Conservation (phyloP, 2,797 vertebrate genomes). For the Schizothorax lantsangensis region DNA sequence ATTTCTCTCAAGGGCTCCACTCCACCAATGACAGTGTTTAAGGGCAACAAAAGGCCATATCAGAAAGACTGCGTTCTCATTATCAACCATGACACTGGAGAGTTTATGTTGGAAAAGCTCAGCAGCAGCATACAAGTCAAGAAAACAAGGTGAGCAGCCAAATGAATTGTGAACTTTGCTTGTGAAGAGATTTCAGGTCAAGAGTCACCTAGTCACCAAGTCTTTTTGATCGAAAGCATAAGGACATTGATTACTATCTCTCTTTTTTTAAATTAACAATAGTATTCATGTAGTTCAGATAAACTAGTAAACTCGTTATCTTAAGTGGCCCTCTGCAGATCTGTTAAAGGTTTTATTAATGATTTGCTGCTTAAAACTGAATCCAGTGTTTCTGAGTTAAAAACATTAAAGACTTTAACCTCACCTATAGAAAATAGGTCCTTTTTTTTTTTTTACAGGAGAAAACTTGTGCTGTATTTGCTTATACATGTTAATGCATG, state of each 20-base stretch:
- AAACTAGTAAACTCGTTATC: no score
- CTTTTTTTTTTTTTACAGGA: no score
- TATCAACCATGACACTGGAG: conserved; percentile 97
- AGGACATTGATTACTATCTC: not conserved
- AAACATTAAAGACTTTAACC: not conserved
- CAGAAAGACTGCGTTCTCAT: conserved; percentile 99
- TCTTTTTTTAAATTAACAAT: not conserved
- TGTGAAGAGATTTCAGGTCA: not conserved
- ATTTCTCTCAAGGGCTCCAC: conserved; percentile 86
- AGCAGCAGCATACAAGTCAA: conserved; percentile 99
- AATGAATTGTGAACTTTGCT: no score
- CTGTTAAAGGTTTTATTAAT: not conserved
- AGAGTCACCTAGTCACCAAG: not conserved
- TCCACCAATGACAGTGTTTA: conserved; percentile 98
- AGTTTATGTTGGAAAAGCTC: conserved; percentile 97
- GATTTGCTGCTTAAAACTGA: not conserved
- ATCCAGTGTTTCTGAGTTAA: no score
- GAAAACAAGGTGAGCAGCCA: conserved; percentile 89
- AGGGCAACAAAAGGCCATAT: conserved; percentile 97
- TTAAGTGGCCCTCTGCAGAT: no score
- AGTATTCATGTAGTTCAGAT: not conserved
- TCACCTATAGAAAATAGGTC: not conserved
- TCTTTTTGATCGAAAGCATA: not conserved
- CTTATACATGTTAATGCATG: not conserved
- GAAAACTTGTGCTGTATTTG: not conserved